Evolutionary conservation across 2,888 invertebrate species (phyloP).

Genomic region (Punctoribates punctum): DNA sequence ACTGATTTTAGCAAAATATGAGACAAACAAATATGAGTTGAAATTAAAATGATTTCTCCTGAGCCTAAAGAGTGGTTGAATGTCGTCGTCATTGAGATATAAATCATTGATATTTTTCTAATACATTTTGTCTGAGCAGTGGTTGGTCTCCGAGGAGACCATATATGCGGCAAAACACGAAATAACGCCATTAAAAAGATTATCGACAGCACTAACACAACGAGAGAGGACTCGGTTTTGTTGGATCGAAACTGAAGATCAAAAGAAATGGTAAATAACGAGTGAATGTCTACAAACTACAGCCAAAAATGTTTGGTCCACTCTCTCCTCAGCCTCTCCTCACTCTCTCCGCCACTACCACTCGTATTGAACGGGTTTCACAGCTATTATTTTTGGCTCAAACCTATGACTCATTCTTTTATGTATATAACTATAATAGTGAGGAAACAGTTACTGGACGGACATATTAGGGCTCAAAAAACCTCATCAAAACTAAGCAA

Average conservation of each 20-base stretch:
- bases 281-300: not conserved
- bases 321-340: too few species aligned
- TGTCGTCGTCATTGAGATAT: not conserved
- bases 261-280: conserved; percentile 31
- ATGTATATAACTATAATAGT: conserved; percentile 22
- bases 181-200: conserved; percentile 35
- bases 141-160: conserved; percentile 32
- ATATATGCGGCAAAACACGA: conserved; percentile 25
- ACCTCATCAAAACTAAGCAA: conserved; percentile 7
- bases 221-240: not conserved
- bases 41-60: conserved; percentile 16
- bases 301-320: conserved; percentile 17
- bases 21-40: not conserved
- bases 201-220: not conserved
- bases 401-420: conserved; percentile 25
- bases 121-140: conserved; percentile 17
- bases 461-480: conserved; percentile 21
- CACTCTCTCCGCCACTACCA: not conserved
- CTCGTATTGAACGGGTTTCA: conserved; percentile 25
- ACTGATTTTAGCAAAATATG: not conserved
- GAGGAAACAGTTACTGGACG: conserved; percentile 24
- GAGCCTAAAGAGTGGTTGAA: not conserved
- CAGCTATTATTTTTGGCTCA: conserved; percentile 2
- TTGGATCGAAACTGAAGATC: conserved; percentile 23
- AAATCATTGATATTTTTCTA: conserved; percentile 21